Conservation (phyloP, 2,797 vertebrate species). For the Phaenicophaeus curvirostris region DNA sequence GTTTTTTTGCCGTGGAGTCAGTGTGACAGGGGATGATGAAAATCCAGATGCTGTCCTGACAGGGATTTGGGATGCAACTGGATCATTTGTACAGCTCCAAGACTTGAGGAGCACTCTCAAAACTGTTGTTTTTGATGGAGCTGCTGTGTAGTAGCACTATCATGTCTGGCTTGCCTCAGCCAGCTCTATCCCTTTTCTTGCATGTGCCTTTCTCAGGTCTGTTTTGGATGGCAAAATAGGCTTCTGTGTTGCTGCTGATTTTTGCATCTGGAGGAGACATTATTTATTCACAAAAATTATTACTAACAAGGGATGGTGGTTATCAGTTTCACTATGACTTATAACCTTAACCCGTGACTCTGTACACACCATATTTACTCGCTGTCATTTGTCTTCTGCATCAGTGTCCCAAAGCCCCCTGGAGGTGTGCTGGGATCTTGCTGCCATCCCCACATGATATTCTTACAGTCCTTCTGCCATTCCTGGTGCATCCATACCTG, state of each 20-base stretch:
- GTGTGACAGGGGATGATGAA: not conserved
- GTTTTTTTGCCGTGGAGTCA: not conserved
- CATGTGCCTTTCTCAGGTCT: not conserved
- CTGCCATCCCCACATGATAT: not conserved
- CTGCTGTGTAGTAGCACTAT: not conserved
- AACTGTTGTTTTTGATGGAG: not conserved
- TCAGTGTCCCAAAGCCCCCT: not conserved
- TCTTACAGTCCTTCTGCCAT: not conserved
- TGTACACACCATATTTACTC: not conserved
- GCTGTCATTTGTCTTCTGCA: not conserved
- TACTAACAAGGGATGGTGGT: not conserved
- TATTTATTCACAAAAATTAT: not conserved
- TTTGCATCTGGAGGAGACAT: not conserved
- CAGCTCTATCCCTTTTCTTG: not conserved
- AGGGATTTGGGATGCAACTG: not conserved
- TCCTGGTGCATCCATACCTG: not conserved
- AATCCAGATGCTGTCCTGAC: not conserved
- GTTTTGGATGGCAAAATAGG: not conserved
- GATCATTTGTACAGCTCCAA: not conserved
- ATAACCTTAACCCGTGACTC: not conserved
- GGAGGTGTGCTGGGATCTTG: not conserved
- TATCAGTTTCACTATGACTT: not conserved
- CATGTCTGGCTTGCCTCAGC: not conserved
- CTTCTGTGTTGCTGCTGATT: not conserved
- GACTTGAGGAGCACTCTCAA: not conserved